Evolutionary conservation across 2,888 invertebrate genomes (phyloP).

Genomic region (Cheilosia grossa): DNA sequence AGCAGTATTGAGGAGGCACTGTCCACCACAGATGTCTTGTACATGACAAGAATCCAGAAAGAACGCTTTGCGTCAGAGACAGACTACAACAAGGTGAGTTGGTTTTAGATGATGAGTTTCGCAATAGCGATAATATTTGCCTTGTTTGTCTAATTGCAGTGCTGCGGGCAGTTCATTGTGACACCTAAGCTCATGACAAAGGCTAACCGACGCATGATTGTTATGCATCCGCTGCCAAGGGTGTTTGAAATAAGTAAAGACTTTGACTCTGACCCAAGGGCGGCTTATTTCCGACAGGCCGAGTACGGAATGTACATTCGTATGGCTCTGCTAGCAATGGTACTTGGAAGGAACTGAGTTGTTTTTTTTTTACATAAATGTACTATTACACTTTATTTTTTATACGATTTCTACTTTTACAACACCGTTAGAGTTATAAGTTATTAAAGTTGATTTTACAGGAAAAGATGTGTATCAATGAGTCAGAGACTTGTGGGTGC

Average conservation of each 20-base stretch:
- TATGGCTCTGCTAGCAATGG: constrained; percentile 98
- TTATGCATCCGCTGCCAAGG: constrained; percentile 98
- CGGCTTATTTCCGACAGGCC: constrained; percentile 99
- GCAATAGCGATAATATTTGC: not conserved
- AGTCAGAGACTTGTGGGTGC: no score
- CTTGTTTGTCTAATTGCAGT: constrained; percentile 84
- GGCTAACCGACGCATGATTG: constrained; percentile 96
- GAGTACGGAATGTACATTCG: constrained; percentile 99
- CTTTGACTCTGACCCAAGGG: constrained; percentile 97
- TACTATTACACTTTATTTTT: constrained; percentile 6
- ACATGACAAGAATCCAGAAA: constrained; percentile 98
- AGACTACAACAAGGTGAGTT: constrained; percentile 92
- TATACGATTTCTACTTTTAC: constrained; percentile 28
- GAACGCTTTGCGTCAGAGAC: constrained; percentile 93
- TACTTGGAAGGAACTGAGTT: constrained; percentile 86
- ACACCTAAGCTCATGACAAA: constrained; percentile 98
- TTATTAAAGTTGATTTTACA: constrained; percentile 22
- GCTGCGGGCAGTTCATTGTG: constrained; percentile 93
- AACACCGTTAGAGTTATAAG: not conserved
- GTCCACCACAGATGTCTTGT: constrained; percentile 97
- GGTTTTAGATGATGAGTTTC: not conserved
- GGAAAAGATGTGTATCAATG: constrained; percentile 1
- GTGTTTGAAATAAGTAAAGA: constrained; percentile 97
- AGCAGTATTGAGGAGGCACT: constrained; percentile 92
- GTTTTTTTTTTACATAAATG: not conserved